These are phyloP conservation scores for Pseudococcus jackbeardsleyi DNA, from an alignment of 2,888 invertebrate genomes.

Conservation along the genomic window DNA sequence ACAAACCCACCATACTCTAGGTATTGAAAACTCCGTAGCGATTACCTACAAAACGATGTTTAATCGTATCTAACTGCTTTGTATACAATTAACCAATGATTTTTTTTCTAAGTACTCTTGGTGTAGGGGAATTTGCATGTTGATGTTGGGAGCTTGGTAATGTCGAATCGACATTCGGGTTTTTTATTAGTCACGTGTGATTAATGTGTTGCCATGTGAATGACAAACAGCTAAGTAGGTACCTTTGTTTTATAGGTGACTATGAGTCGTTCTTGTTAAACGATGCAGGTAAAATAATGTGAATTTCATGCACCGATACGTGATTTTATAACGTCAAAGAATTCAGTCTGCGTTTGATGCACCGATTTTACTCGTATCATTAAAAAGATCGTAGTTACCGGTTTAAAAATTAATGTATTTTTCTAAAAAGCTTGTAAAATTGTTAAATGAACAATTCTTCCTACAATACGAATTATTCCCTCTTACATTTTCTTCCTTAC, in stretches of 20 bases:
- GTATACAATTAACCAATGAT: constrained; percentile 35
- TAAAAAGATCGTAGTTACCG: background rate
- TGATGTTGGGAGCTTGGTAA: constrained; percentile 20
- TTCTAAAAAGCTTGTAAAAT: constrained; percentile 4
- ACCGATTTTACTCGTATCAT: constrained; percentile 20
- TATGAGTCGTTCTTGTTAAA: background rate
- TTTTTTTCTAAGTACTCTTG: background rate
- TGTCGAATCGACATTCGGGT: background rate
- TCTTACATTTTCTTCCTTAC: background rate
- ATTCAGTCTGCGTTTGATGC: background rate
- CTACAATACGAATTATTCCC: background rate
- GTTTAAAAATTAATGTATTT: background rate
- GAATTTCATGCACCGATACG: constrained; percentile 26
- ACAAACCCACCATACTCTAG: constrained; percentile 13
- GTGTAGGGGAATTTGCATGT: constrained; percentile 38
- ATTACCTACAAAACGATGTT: constrained; percentile 25
- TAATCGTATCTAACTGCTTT: constrained; percentile 36
- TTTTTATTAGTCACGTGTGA: background rate
- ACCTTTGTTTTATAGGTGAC: background rate
- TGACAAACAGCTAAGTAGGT: background rate
- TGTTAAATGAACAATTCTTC: background rate
- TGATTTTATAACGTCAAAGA: background rate
- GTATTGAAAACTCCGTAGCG: background rate
- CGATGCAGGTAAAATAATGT: constrained; percentile 17
- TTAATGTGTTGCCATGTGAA: background rate